Evolutionary conservation across 2,113 vertebrate species (phyloP).

Genomic region (Ceyx melanurus): DNA sequence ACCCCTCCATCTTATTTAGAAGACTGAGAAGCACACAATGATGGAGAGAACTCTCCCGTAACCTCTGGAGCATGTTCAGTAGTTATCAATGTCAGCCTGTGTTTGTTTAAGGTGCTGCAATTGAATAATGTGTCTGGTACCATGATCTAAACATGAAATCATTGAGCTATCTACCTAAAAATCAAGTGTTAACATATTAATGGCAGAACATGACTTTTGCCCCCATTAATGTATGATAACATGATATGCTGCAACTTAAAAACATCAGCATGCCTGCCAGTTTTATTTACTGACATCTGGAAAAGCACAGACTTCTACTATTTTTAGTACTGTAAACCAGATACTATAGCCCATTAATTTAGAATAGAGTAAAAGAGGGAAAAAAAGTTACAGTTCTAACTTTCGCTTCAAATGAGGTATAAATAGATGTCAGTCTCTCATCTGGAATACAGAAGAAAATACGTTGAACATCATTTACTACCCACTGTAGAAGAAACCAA

Average conservation of each 20-base stretch:
- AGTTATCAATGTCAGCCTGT: background rate
- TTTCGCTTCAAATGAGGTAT: background rate
- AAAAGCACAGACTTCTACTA: background rate
- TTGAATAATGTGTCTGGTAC: background rate
- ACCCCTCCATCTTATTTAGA: background rate
- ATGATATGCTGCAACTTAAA: background rate
- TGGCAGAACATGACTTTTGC: background rate
- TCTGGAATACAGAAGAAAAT: background rate
- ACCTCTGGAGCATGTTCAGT: background rate
- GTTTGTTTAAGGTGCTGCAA: background rate
- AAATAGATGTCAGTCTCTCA: background rate
- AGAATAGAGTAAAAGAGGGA: background rate
- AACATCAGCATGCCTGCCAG: background rate
- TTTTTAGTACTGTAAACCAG: constrained; percentile 13
- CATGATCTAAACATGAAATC: constrained; percentile 27
- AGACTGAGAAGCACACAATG: background rate
- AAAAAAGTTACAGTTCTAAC: background rate
- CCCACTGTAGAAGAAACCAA: background rate
- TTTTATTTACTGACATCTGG: background rate
- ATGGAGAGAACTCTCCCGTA: background rate
- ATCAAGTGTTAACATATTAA: background rate
- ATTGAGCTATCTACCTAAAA: background rate
- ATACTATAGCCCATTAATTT: background rate
- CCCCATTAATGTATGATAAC: background rate
- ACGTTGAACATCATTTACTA: constrained; percentile 2